phyloP scores from a whole-genome alignment of 2,888 invertebrate species.

The Priapulus caudatus region DNA sequence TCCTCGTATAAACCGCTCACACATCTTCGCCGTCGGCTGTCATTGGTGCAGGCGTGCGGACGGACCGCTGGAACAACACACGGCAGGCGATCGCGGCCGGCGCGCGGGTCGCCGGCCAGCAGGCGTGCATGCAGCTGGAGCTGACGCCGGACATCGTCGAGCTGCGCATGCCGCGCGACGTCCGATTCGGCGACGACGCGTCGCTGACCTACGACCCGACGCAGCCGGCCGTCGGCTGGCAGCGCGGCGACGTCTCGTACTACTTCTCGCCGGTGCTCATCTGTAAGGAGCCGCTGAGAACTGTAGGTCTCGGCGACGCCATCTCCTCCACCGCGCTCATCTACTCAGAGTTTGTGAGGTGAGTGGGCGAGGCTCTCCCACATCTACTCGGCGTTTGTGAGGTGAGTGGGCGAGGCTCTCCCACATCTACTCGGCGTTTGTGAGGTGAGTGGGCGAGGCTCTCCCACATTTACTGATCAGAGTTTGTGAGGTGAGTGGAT shows the following conservation, averaged over 20 bases:
- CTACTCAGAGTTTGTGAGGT: conserved; percentile 39
- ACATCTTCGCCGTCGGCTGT: no score
- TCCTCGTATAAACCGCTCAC: no score
- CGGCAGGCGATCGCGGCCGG: conserved; percentile 40
- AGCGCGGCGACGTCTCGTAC: conserved; percentile 37
- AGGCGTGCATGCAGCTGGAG: conserved; percentile 34
- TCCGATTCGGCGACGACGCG: conserved; percentile 27
- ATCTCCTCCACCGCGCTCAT: conserved; percentile 41
- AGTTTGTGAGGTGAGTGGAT: no score
- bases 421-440: no score
- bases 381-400: no score
- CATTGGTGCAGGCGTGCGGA: no score
- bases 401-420: no score
- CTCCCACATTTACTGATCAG: no score
- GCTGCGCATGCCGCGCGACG: conserved; percentile 33
- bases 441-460: no score
- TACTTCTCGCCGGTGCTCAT: conserved; percentile 42
- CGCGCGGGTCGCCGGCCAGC: conserved; percentile 38
- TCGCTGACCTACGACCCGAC: conserved; percentile 27
- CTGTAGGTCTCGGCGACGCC: conserved; percentile 43
- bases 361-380: no score
- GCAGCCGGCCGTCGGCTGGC: conserved; percentile 37
- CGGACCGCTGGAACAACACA: conserved; percentile 38
- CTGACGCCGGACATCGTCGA: conserved; percentile 33
- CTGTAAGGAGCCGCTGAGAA: conserved; percentile 39